These are phyloP conservation scores for Athalia cordata DNA, from an alignment of 2,888 invertebrate species.

Conservation along the genomic window DNA sequence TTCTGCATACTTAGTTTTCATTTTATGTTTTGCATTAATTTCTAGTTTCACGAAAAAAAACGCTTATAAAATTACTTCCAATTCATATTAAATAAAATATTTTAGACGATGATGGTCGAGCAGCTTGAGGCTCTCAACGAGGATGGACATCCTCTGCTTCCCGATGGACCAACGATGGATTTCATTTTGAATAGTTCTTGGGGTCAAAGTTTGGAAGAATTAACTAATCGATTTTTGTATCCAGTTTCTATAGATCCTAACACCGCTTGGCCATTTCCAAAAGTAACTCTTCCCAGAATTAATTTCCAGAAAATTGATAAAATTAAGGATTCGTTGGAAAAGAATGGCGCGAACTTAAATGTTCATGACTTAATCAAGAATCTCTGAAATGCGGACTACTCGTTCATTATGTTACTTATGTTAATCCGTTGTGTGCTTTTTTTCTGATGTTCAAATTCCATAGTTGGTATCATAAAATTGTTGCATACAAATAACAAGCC, in stretches of 20 bases:
- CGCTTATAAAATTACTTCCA: neutral
- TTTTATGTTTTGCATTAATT: neutral
- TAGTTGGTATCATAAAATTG: no score
- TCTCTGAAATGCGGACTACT: slow-evolving; percentile 46
- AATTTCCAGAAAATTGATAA: slow-evolving; percentile 34
- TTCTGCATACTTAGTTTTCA: neutral
- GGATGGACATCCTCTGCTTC: slow-evolving; percentile 44
- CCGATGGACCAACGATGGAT: slow-evolving; percentile 38
- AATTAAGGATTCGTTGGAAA: slow-evolving; percentile 29
- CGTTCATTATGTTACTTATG: slow-evolving; percentile 13
- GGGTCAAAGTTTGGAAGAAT: slow-evolving; percentile 50
- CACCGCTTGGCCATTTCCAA: slow-evolving; percentile 53
- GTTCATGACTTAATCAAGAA: neutral
- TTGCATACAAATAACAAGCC: no score
- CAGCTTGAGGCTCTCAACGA: slow-evolving; percentile 49
- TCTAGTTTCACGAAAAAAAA: neutral
- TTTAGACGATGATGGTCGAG: slow-evolving; percentile 49
- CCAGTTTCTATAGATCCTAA: slow-evolving; percentile 47
- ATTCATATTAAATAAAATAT: neutral
- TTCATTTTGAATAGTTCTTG: slow-evolving; percentile 49
- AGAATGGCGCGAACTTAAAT: neutral
- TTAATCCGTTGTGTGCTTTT: no score
- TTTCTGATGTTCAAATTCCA: no score
- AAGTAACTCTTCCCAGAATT: slow-evolving; percentile 44
- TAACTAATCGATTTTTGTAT: slow-evolving; percentile 50